A percentile compares a stretch with the other conserved stretches of the same genome.
phyloP scores from a whole-genome alignment of 64 coral and sea anemone genomes.

The Anthopleura sola region DNA sequence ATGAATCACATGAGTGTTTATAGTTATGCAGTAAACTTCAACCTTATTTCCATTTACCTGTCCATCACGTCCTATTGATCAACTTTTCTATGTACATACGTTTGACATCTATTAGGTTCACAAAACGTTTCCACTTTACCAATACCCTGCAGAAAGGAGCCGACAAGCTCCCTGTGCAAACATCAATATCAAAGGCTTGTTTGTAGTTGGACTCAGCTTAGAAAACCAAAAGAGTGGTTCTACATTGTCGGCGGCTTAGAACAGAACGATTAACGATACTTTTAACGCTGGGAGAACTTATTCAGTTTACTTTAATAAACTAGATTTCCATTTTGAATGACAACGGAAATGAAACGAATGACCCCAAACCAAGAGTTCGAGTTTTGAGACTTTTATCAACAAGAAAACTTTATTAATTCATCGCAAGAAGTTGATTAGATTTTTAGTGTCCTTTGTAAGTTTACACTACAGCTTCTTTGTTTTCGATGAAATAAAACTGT shows the following conservation, averaged over 20 bases:
- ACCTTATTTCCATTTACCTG: neutral
- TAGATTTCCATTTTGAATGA: neutral
- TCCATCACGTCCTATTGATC: neutral
- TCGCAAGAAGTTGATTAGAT: neutral
- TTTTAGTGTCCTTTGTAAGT: neutral
- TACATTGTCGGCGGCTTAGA: neutral
- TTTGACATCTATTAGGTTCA: conserved; percentile 17
- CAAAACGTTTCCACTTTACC: neutral
- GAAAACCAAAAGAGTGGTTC: neutral
- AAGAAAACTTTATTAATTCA: neutral
- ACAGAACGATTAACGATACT: neutral
- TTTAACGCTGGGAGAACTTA: neutral
- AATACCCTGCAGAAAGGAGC: neutral
- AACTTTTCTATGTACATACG: conserved; percentile 15
- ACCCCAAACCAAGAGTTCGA: neutral
- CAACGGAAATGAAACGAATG: neutral
- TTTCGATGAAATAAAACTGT: neutral
- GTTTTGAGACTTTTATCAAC: neutral
- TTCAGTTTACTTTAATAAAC: neutral
- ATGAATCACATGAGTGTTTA: neutral
- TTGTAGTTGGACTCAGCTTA: neutral
- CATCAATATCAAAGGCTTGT: neutral
- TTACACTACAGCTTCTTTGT: neutral
- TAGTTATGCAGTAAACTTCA: neutral
- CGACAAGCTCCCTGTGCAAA: neutral